Conservation (phyloP, 2,113 vertebrate genomes). For the Vanacampus margaritifer region DNA sequence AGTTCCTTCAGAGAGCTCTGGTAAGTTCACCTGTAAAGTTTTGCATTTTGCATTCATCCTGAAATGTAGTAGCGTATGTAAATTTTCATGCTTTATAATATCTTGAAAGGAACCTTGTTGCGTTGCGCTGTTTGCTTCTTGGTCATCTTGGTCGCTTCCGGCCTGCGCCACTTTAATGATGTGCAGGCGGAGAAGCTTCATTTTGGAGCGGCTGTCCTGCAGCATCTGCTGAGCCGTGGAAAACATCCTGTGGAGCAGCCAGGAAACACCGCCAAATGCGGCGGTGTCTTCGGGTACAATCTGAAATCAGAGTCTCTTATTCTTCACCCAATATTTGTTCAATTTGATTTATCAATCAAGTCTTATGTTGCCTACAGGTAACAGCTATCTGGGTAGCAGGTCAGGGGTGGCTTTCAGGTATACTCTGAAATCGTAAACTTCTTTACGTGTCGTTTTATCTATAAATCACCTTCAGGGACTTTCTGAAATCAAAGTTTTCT, state of each 20-base stretch:
- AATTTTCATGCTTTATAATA: too few species aligned
- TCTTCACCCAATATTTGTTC: too few species aligned
- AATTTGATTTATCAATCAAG: too few species aligned
- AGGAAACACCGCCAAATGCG: constrained; percentile 59
- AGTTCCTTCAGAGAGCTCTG: too few species aligned
- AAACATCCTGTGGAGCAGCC: constrained; percentile 55
- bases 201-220: constrained; percentile 71
- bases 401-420: too few species aligned
- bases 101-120: not conserved
- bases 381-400: too few species aligned
- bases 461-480: constrained; percentile 1
- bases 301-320: not conserved
- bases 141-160: constrained; percentile 16
- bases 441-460: too few species aligned
- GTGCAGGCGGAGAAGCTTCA: constrained; percentile 70
- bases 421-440: too few species aligned
- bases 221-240: constrained; percentile 73
- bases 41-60: too few species aligned
- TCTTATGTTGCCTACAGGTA: too few species aligned
- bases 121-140: not conserved
- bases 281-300: constrained; percentile 38
- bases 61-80: too few species aligned
- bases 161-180: constrained; percentile 68
- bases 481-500: not conserved
- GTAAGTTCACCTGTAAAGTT: too few species aligned